These are phyloP conservation scores for Paedocypris micromegethes DNA, from an alignment of 2,797 vertebrate genomes.

Conservation along the genomic window DNA sequence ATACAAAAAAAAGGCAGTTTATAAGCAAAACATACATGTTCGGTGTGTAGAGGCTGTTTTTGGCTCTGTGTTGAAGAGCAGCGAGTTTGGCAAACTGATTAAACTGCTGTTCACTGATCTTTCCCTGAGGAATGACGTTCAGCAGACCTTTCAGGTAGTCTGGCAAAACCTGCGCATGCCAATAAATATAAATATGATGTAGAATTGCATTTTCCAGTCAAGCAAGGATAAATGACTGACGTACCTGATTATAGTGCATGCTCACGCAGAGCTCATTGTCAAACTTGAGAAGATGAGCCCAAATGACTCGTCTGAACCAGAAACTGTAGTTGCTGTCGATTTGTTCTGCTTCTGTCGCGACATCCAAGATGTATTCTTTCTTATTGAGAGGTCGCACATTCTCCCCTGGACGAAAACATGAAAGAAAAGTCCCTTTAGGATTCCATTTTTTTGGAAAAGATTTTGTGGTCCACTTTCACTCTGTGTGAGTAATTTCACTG, in stretches of 20 bases:
- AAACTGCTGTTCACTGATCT: conserved; percentile 80
- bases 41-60: conserved; percentile 78
- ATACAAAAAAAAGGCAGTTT: conserved; percentile 6
- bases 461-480: too few species aligned
- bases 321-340: conserved; percentile 79
- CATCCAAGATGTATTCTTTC: conserved; percentile 85
- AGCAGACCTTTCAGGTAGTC: conserved; percentile 68
- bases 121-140: conserved; percentile 69
- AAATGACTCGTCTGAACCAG: conserved; percentile 91
- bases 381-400: conserved; percentile 84
- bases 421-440: background rate
- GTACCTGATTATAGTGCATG: conserved; percentile 91
- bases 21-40: conserved; percentile 68
- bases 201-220: too few species aligned
- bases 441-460: too few species aligned
- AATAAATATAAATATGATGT: background rate
- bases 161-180: conserved; percentile 40
- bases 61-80: conserved; percentile 86
- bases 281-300: conserved; percentile 87
- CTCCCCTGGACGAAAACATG: conserved; percentile 71
- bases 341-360: conserved; percentile 77
- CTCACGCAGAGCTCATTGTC: conserved; percentile 90
- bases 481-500: too few species aligned
- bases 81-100: conserved; percentile 88
- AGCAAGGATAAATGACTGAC: background rate